Evolutionary conservation across 1,140 invertebrate species (phyloP).

Genomic region (Acarapis woodi): DNA sequence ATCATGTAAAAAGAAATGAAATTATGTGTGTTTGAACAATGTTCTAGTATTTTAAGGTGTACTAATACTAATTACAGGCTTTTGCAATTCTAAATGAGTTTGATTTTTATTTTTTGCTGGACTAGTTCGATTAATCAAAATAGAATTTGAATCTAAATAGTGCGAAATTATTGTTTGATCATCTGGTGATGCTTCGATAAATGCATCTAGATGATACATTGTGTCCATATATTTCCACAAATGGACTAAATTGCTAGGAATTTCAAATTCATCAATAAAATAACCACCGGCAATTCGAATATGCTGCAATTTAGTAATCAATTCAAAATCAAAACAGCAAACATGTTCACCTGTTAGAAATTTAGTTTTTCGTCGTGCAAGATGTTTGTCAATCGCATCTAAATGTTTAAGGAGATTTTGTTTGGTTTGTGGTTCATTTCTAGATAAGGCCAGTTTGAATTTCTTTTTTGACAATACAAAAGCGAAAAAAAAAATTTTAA

Average conservation of each 20-base stretch:
- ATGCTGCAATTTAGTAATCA: constrained; percentile 94
- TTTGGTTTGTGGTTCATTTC: constrained; percentile 50
- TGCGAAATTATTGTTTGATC: constrained; percentile 94
- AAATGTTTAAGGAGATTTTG: constrained; percentile 49
- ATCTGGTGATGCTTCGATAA: constrained; percentile 75
- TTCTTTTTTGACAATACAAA: constrained; percentile 24
- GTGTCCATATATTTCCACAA: constrained; percentile 83
- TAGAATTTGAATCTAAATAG: no score
- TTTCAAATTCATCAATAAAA: constrained; percentile 77
- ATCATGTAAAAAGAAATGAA: no score
- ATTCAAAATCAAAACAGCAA: constrained; percentile 93
- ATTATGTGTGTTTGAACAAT: no score
- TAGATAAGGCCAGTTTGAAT: constrained; percentile 53
- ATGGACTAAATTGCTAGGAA: constrained; percentile 42
- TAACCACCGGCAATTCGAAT: constrained; percentile 82
- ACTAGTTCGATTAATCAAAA: no score
- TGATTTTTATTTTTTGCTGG: no score
- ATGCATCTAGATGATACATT: constrained; percentile 90
- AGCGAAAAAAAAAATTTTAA: no score
- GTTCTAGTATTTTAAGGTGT: no score
- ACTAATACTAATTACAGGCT: no score
- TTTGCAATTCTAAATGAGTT: no score
- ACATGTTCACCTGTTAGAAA: constrained; percentile 88
- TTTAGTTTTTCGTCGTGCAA: constrained; percentile 46
- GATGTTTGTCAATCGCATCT: constrained; percentile 55